Conservation (phyloP, 53 echinoderm and acorn worm species). For the Luidia sarsii region DNA sequence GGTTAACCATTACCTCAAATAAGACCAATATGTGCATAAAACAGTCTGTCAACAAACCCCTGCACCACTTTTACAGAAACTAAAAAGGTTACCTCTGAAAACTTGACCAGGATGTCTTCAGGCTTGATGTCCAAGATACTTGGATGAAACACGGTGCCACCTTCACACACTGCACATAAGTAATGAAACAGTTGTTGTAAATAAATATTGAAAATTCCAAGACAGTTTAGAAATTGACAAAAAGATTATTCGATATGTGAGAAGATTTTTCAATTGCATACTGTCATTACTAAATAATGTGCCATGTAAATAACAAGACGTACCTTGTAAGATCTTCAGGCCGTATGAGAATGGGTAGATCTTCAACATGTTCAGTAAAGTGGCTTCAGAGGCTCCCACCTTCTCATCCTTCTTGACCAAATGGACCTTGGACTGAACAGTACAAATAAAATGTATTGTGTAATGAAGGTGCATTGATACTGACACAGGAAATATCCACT, state of each 20-base stretch:
- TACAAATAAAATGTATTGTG: not conserved
- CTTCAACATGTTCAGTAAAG: constrained; percentile 98
- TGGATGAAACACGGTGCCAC: constrained; percentile 92
- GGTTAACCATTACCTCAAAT: too few relatives aligned
- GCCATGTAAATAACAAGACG: not conserved
- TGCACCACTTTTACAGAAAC: too few relatives aligned
- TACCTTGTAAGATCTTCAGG: constrained; percentile 87
- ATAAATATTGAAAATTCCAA: too few relatives aligned
- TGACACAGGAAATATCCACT: too few relatives aligned
- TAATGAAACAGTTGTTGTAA: too few relatives aligned
- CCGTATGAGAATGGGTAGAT: constrained; percentile 97
- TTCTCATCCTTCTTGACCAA: constrained; percentile 90
- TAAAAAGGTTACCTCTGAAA: constrained; percentile 63
- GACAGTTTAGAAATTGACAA: not conserved
- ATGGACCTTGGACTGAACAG: constrained; percentile 79
- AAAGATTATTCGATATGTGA: too few relatives aligned
- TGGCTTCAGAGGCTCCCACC: constrained; percentile 97
- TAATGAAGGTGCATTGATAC: too few relatives aligned
- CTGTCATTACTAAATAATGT: too few relatives aligned
- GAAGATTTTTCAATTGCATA: too few relatives aligned
- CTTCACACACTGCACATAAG: constrained; percentile 76
- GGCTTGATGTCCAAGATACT: constrained; percentile 93
- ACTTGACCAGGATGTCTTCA: constrained; percentile 62
- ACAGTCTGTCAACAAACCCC: too few relatives aligned
- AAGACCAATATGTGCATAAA: too few relatives aligned